A percentile compares a stretch with the other conserved stretches of the same genome.
Conservation (phyloP, 2,113 vertebrate genomes). For the Atlantisia rogersi region DNA sequence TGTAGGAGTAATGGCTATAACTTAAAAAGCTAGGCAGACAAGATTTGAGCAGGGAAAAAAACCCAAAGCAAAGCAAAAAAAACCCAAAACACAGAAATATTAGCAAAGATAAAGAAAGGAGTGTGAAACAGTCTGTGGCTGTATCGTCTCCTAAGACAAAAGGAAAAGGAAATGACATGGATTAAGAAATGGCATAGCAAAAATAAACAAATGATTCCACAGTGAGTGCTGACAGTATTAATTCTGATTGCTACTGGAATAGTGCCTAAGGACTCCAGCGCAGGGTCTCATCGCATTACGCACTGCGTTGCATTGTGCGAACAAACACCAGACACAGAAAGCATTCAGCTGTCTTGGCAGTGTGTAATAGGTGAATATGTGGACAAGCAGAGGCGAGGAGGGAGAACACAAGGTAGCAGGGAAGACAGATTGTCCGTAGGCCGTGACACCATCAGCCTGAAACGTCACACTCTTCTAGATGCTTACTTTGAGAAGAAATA, state of each 20-base stretch:
- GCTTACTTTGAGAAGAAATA: background rate
- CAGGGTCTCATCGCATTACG: rapidly evolving
- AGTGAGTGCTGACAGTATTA: background rate
- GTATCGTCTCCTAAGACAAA: background rate
- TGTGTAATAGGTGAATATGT: background rate
- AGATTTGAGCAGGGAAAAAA: background rate
- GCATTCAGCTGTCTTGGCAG: background rate
- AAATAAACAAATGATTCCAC: background rate
- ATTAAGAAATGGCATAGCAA: background rate
- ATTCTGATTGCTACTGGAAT: background rate
- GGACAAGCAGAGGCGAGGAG: background rate
- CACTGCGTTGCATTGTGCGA: background rate
- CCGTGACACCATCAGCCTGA: background rate
- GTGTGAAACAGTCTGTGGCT: background rate
- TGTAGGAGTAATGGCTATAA: constrained; percentile 24
- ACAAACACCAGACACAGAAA: background rate
- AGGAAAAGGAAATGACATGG: rapidly evolving
- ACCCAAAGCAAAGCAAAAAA: background rate
- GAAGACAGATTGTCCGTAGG: background rate
- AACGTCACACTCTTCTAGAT: background rate
- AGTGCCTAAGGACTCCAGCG: background rate
- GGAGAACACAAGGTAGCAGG: background rate
- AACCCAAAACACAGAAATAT: background rate
- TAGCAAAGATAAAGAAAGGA: constrained; percentile 39
- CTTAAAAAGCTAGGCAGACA: constrained; percentile 22